A percentile compares a stretch with the other conserved stretches of the same genome.
Conservation (phyloP, 2,888 invertebrate genomes). For the Aleiodes alternator region DNA sequence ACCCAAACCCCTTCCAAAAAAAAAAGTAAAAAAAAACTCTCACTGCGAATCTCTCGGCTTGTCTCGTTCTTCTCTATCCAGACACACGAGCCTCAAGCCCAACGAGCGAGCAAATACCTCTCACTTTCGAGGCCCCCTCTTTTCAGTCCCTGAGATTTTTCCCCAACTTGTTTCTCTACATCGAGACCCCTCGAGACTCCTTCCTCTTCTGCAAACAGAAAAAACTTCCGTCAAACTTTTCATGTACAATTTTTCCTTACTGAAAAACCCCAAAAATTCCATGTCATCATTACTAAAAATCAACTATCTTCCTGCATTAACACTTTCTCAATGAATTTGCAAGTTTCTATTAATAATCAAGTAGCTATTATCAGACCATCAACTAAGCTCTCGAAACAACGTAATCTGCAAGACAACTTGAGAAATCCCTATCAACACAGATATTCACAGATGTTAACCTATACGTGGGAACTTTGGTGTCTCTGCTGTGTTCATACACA, state of each 20-base stretch:
- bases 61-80: slow-evolving; percentile 37
- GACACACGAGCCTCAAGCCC: slow-evolving; percentile 12
- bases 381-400: slow-evolving; percentile 14
- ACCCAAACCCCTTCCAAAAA: slow-evolving; percentile 3
- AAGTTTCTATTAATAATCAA: slow-evolving; percentile 16
- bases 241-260: neutral
- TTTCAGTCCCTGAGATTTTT: slow-evolving; percentile 29
- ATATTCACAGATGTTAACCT: slow-evolving; percentile 24
- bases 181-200: slow-evolving; percentile 19
- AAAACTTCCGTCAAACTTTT: neutral
- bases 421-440: slow-evolving; percentile 1
- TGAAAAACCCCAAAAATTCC: no score
- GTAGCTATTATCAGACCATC: slow-evolving; percentile 1
- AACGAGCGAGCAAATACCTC: slow-evolving; percentile 29
- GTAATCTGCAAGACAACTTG: neutral
- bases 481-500: slow-evolving; percentile 39
- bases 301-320: neutral
- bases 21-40: neutral
- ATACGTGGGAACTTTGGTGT: slow-evolving; percentile 54
- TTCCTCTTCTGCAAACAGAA: neutral
- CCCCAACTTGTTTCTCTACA: slow-evolving; percentile 17
- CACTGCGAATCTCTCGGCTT: slow-evolving; percentile 42
- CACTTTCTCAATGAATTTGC: no score
- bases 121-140: slow-evolving; percentile 45
- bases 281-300: neutral